Conservation (phyloP, 2,113 vertebrate species). For the Protobothrops flavoviridis region DNA sequence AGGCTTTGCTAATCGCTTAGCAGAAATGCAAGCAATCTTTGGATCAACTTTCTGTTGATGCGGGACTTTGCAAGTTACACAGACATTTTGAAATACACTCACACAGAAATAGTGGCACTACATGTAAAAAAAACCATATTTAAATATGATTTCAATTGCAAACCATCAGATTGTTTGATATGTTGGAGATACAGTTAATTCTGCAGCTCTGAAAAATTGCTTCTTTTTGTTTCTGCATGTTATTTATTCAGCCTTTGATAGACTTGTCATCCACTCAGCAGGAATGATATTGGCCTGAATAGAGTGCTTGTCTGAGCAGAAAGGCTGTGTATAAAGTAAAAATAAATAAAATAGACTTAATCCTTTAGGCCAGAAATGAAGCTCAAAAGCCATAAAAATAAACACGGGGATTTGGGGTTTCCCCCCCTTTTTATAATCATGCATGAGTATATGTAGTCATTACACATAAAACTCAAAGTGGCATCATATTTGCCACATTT, state of each 20-base stretch:
- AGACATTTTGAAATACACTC: neutral
- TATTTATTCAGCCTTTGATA: neutral
- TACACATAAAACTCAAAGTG: neutral
- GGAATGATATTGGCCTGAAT: neutral
- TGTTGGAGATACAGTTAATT: neutral
- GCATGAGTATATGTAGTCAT: neutral
- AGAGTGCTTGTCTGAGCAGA: neutral
- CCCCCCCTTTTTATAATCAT: neutral
- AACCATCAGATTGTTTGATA: neutral
- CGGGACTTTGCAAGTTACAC: neutral
- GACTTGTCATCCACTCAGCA: neutral
- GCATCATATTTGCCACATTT: neutral
- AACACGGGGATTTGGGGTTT: neutral
- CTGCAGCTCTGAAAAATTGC: neutral
- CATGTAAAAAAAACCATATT: neutral
- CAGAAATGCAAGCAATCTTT: neutral
- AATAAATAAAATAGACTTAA: neutral
- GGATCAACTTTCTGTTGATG: neutral
- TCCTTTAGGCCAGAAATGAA: neutral
- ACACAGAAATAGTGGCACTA: neutral
- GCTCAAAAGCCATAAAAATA: neutral
- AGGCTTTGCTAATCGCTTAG: neutral
- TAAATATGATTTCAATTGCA: neutral
- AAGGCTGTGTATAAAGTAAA: neutral
- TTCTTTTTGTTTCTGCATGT: neutral